Base-by-base conservation (phyloP, 2,797 vertebrate genomes). In the Lindbergichthys nudifrons region DNA sequence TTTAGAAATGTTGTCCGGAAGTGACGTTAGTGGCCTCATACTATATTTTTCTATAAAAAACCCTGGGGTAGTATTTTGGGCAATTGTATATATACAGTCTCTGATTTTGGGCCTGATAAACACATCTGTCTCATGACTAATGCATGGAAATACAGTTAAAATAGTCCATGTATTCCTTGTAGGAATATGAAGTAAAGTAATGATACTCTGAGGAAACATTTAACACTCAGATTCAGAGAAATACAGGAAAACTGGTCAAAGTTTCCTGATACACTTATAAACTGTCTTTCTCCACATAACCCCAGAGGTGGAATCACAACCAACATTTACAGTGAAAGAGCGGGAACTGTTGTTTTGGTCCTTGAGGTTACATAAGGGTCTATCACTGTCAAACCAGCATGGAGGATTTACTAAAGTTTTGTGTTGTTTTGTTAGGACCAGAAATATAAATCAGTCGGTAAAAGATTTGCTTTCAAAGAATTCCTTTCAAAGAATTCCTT, bases 141-240 rank as follows among this genome's bases (percentile, higher is more conserved):
- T 42, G 23, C 23, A 59, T 66, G 56, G 59, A 75, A 69, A 75
- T 46, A 45, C 14, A 2, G 5, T 23, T 66, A 12, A 59, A 57
- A 46, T 19, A 2, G 5, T 21, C 69, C 66, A 67, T 41, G 16
- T n/a, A 12, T 71, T 84, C 21, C 13, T 53, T 77, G 65, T 30
- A 52, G 62, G 48, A 69, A 56, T 45, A 67, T 53, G 39, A 74
- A 50, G 41, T 74, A 46, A 54, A 45, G 59, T 64, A 60, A 71
- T 30, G 54, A 51, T 3, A 19, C 86, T 73, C 76, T 23, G 50
- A 72, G 66, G 80, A 56, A 69, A 69, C 57, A 56, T 74, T 66
- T 26, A 65, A 54, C 60, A 73, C 52, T 60, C 47, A 10, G 52
- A 75, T 53, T 69, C 64, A 1, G 0, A 66, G 0, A 66, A 5